Evolutionary conservation across 1,140 invertebrate species (phyloP), one percentile per base, ranked within the genome.

Genomic region (Trinorchestia longiramus): DNA sequence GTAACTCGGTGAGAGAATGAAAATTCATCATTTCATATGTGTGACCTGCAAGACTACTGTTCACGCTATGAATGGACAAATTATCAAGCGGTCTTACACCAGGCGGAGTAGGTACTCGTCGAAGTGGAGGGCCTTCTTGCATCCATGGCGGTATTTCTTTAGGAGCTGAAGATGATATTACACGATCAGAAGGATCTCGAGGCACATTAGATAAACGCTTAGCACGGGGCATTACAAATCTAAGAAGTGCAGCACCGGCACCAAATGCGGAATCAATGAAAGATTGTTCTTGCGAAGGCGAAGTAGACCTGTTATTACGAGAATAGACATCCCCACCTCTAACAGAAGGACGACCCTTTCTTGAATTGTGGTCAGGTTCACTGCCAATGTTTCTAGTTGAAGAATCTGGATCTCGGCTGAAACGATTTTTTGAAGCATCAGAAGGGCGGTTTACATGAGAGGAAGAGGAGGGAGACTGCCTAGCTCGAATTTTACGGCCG

Each of bases 21-120:
- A 95, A 77, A 47, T 57, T 95, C 91, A 77, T 95, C 90, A 94
- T 94, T 77, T 96, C 95, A 53, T 96, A 96, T 15, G 95, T 96
- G 95, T 96, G 95, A 17, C 95, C 95, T 0, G 95, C 95, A 45
- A 96, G 92, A 41, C 95, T 96, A 47, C 95, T 96, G 90, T 44
- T 43, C 43, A 45, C 41, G 47, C 95, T 96, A 4, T 47, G 95
- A 41, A 96, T 43, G 28, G 95, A 96, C 36, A 96, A 40, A 43
- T 94, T 43, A 45, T 96, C 95, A 1, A 57, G 53, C 88, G 43
- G 87, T 91, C 47, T 91, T 40, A 91, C 87, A 28, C 95, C 95
- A n/a, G 95, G 95, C n/a, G 95, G 95, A 91, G 95, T 92, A 36
- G 95, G 90, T 40, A 44, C 90, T 96, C 90, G 87, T 88, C 87